Evolutionary conservation across 2,113 vertebrate genomes (phyloP).

Genomic region (Ctenomys sociabilis): DNA sequence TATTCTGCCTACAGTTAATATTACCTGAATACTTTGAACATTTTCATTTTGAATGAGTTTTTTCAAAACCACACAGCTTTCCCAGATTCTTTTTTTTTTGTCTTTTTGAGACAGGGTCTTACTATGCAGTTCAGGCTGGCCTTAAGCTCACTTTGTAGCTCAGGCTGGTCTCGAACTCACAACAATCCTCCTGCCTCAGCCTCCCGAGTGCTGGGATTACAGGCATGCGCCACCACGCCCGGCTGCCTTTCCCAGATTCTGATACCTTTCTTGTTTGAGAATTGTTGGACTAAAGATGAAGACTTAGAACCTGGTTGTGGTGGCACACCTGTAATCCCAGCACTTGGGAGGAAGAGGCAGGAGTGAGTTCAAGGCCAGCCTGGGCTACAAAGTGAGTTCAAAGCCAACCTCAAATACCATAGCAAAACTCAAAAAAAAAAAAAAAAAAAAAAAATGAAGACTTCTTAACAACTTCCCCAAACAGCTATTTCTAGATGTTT

Average conservation of each 20-base stretch:
- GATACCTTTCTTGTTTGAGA: not conserved
- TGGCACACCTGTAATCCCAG: not conserved
- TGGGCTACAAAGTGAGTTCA: no score
- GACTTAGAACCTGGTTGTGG: not conserved
- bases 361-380: no score
- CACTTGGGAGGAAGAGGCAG: not conserved
- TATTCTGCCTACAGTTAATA: not conserved
- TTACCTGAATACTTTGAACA: conserved; percentile 47
- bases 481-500: conserved; percentile 20
- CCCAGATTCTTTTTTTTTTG: conserved; percentile 7
- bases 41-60: not conserved
- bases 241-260: conserved; percentile 18
- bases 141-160: no score
- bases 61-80: conserved; percentile 26
- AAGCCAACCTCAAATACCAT: no score
- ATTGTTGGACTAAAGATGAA: not conserved
- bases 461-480: conserved; percentile 34
- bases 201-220: no score
- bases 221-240: no score
- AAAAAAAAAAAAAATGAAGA: conserved; percentile 26
- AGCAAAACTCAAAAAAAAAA: no score
- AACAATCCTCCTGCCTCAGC: no score
- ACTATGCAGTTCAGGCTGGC: no score
- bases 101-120: no score
- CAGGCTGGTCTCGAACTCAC: no score